These are phyloP conservation scores for Glaucopsyche alexis DNA, from an alignment of 2,888 invertebrate genomes.

Conservation along the genomic window DNA sequence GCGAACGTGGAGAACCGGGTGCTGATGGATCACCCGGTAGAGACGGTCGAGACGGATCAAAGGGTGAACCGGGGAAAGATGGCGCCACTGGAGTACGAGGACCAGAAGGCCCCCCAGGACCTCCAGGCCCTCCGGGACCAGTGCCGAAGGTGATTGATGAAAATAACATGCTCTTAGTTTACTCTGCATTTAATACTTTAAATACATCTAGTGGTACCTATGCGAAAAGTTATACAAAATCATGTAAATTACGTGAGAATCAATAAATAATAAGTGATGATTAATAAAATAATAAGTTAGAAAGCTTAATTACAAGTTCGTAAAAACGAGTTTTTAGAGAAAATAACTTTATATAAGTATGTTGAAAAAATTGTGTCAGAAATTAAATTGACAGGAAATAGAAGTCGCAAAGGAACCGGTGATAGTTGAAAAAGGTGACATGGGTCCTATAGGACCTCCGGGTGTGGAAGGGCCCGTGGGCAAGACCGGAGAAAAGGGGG, in stretches of 20 bases:
- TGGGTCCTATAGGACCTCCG: slow-evolving; percentile 52
- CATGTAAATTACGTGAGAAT: neutral
- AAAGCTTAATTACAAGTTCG: too few relatives aligned
- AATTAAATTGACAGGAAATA: slow-evolving; percentile 57
- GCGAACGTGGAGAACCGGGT: slow-evolving; percentile 83
- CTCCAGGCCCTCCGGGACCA: slow-evolving; percentile 78
- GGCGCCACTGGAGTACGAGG: slow-evolving; percentile 83
- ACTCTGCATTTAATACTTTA: neutral
- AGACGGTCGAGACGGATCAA: slow-evolving; percentile 77
- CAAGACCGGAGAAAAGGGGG: slow-evolving; percentile 76
- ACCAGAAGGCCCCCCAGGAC: slow-evolving; percentile 79
- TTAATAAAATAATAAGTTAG: too few relatives aligned
- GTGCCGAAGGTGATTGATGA: slow-evolving; percentile 49
- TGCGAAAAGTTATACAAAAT: neutral
- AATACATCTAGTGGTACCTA: neutral
- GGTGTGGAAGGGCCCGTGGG: slow-evolving; percentile 76
- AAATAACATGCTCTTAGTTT: neutral
- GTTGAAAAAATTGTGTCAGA: slow-evolving; percentile 46
- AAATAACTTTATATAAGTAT: neutral
- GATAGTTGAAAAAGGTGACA: slow-evolving; percentile 53
- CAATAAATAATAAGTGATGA: too few relatives aligned
- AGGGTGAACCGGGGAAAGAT: slow-evolving; percentile 86
- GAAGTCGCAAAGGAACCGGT: slow-evolving; percentile 50
- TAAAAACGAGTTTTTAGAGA: too few relatives aligned
- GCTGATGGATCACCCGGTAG: slow-evolving; percentile 78